Percentiles rank a stretch among this genome's conserved stretches.
Conservation (phyloP, 2,888 invertebrate species). For the Cephus pulcher region DNA sequence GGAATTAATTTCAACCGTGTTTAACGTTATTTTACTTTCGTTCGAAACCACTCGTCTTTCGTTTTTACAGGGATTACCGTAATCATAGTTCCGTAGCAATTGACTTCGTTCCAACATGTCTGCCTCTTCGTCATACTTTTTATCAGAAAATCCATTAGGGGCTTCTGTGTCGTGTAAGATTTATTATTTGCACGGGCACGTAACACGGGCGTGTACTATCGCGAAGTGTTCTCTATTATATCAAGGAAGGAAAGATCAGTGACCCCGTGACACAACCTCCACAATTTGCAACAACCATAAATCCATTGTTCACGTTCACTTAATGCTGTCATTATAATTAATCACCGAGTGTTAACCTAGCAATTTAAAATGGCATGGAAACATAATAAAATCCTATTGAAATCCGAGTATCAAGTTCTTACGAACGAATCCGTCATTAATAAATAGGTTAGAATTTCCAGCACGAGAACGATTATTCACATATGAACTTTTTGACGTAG, state of each 20-base stretch:
- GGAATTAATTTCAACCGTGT: background rate
- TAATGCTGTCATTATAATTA: background rate
- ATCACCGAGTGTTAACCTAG: background rate
- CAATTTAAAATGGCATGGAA: background rate
- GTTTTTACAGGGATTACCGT: background rate
- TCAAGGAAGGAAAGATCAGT: background rate
- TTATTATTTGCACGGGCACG: background rate
- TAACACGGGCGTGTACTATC: background rate
- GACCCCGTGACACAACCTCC: background rate
- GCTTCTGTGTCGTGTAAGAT: background rate
- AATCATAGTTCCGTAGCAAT: background rate
- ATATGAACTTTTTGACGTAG: background rate
- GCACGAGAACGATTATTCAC: background rate
- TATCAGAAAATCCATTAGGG: background rate
- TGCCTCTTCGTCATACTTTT: background rate
- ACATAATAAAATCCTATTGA: background rate
- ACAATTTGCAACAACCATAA: background rate
- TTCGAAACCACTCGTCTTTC: background rate
- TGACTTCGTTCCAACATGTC: background rate
- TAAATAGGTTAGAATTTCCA: background rate
- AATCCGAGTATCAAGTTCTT: too few relatives aligned
- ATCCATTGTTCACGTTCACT: background rate
- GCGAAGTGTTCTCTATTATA: background rate
- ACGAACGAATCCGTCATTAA: background rate
- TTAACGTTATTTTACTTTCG: background rate